Conservation (phyloP, 2,797 vertebrate genomes). For the Eulemur coronatus region DNA sequence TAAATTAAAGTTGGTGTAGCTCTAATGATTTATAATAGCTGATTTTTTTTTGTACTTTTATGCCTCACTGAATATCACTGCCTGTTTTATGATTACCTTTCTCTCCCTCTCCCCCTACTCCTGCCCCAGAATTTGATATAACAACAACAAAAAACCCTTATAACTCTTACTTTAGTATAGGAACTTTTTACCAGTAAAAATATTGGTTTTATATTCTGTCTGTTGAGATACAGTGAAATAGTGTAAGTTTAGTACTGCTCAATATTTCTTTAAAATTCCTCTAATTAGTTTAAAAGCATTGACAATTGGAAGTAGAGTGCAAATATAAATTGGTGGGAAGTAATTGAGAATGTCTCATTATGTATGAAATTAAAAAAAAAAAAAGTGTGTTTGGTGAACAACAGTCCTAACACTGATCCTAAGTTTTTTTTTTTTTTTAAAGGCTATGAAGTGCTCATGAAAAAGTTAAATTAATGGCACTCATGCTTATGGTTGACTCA, state of each 20-base stretch:
- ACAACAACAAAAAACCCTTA: not conserved
- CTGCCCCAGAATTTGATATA: not conserved
- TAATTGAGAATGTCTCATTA: constrained; percentile 15
- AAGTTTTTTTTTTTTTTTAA: not conserved
- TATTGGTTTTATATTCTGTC: constrained; percentile 46
- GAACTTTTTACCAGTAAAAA: constrained; percentile 32
- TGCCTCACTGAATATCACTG: constrained; percentile 58
- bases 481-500: not conserved
- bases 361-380: not conserved
- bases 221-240: not conserved
- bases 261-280: constrained; percentile 32
- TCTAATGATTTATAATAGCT: constrained; percentile 54
- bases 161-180: not conserved
- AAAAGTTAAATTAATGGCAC: not conserved
- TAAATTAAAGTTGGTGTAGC: constrained; percentile 59
- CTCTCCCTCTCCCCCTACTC: not conserved
- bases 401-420: not conserved
- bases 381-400: not conserved
- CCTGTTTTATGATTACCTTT: constrained; percentile 35
- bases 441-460: not conserved
- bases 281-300: not conserved
- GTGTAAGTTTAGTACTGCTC: not conserved
- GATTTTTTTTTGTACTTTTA: constrained; percentile 48
- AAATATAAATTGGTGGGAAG: not conserved
- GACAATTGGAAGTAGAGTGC: not conserved